Percentiles rank a stretch among this genome's conserved stretches.
These are phyloP conservation scores for Streptopelia turtur DNA, from an alignment of 2,797 vertebrate species.

Conservation along the genomic window DNA sequence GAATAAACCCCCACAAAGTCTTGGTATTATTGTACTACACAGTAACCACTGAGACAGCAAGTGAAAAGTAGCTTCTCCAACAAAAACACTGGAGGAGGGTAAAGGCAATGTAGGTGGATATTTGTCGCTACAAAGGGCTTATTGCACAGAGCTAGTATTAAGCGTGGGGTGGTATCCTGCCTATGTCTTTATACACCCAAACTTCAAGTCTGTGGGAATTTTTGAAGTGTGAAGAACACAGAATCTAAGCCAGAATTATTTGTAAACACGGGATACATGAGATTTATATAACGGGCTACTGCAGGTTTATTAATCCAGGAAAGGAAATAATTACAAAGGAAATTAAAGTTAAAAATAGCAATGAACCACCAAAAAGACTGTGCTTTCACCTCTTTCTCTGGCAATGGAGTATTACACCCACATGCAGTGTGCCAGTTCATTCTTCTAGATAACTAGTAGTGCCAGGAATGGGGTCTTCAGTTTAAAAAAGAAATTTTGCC, in stretches of 20 bases:
- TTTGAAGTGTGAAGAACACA: slow-evolving; percentile 30
- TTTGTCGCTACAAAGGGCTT: slow-evolving; percentile 2
- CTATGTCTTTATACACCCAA: slow-evolving; percentile 40
- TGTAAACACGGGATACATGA: slow-evolving; percentile 56
- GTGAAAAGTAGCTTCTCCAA: slow-evolving; percentile 36
- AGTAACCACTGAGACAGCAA: background rate
- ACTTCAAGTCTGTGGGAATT: slow-evolving; percentile 39
- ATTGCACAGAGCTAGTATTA: slow-evolving; percentile 2
- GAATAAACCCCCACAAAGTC: background rate
- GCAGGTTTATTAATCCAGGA: slow-evolving; percentile 51
- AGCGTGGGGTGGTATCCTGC: background rate
- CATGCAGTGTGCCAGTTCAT: slow-evolving; percentile 3
- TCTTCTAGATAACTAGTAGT: slow-evolving; percentile 24
- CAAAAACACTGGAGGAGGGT: slow-evolving; percentile 20
- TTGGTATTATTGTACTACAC: background rate
- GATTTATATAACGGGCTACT: slow-evolving; percentile 42
- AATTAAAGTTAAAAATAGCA: slow-evolving; percentile 64
- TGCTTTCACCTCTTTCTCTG: slow-evolving; percentile 42
- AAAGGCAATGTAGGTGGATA: slow-evolving; percentile 48
- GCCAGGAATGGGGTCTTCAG: slow-evolving; percentile 9
- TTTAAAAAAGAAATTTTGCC: slow-evolving; percentile 42
- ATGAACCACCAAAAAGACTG: slow-evolving; percentile 21
- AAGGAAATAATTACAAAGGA: slow-evolving; percentile 56
- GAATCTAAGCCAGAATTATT: slow-evolving; percentile 55
- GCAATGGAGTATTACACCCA: slow-evolving; percentile 17